Conservation (phyloP, 2,888 invertebrate species). For the Atherix ibis region DNA sequence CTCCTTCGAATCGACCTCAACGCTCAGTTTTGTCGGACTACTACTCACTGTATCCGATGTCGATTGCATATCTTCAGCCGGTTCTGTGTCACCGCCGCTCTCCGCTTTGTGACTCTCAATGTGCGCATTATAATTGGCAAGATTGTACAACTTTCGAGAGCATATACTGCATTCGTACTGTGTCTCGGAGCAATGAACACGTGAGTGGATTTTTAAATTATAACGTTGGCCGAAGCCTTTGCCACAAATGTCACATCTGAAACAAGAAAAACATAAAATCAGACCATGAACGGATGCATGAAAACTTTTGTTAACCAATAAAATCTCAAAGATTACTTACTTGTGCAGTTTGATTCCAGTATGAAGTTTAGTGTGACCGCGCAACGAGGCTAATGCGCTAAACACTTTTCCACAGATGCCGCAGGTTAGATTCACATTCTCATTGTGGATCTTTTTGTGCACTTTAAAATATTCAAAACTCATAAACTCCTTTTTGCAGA, state of each 20-base stretch:
- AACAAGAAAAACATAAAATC: constrained; percentile 5
- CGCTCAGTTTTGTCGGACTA: no score
- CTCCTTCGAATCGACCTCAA: no score
- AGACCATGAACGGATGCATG: neutral
- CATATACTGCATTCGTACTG: constrained; percentile 31
- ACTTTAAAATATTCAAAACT: constrained; percentile 39
- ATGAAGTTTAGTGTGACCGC: constrained; percentile 30
- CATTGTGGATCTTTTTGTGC: constrained; percentile 42
- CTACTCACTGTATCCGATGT: no score
- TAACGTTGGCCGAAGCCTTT: constrained; percentile 32
- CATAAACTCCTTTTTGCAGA: constrained; percentile 40
- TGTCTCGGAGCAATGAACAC: constrained; percentile 30
- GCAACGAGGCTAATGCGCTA: constrained; percentile 29
- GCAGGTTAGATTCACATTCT: constrained; percentile 37
- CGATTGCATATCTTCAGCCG: no score
- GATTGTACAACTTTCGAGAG: constrained; percentile 30
- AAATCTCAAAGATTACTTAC: constrained; percentile 17
- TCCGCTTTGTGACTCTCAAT: no score
- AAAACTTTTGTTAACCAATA: neutral
- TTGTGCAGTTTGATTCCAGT: constrained; percentile 32
- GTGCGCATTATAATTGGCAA: no score
- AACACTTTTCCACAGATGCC: constrained; percentile 39
- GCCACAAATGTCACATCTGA: constrained; percentile 31
- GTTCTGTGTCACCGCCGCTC: no score
- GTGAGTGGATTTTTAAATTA: constrained; percentile 30